Base-by-base conservation (phyloP, 2,888 invertebrate genomes). In the Patella caerulea region DNA sequence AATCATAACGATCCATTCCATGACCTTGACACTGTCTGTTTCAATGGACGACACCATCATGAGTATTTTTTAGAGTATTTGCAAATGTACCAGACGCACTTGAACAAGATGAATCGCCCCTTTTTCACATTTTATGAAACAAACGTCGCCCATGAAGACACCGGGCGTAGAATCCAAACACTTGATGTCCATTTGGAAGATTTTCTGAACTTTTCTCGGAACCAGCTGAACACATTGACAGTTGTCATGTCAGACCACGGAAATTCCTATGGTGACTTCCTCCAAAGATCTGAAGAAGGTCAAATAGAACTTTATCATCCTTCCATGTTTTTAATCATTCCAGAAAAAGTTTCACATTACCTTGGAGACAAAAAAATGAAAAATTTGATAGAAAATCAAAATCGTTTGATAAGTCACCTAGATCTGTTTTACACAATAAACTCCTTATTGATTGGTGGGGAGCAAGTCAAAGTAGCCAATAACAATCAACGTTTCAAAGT, bases 181-280 rank as follows among this genome's bases (percentile, higher is more conserved):
- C 70, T 88, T 19, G 89, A 89, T 75, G 12, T 70, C 2, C 72
- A 78, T 55, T 79, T 89, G 14, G 79, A 82, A 29, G 24, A 80
- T 7, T 87, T 88, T 78, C 72, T 88, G 53, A 45, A 79, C 24
- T 81, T 75, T 71, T 72, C 74, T 2, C 29, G 82, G 5, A 53
- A 72, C 17, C 78, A 82, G 71, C 17, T 80, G 7, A 83, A 88
- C 77, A 87, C 87, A 0, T 55, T 89, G 54, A 88, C 89, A 2
- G 73, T 89, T 3, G 17, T 89, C 7, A 81, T 89, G 34, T 86
- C 89, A 2, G 89, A 89, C 75, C 89, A 89, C 79, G 89, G 89
- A 3, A 89, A 89, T 76, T 69, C 87, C 0, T 89, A 89, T 81
- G 89, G 89, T 2, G 71, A 77, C n/a, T 88, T 83, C 75, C 65